Conservation (phyloP, 2,888 invertebrate species). For the Lasioglossum morio region DNA sequence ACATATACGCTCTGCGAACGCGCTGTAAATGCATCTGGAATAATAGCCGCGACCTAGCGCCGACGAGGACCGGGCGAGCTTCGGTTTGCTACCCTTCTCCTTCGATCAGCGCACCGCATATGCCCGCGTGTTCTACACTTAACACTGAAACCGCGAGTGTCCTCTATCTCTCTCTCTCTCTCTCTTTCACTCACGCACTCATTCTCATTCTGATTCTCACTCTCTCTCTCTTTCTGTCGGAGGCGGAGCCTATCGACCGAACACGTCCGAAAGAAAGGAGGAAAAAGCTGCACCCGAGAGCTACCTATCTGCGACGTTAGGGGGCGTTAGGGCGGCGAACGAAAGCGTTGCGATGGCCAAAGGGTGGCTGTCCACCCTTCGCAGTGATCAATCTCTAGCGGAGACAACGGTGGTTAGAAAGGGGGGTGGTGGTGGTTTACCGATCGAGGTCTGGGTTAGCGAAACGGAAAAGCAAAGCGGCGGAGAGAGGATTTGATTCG, state of each 20-base stretch:
- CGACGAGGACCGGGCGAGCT: conserved; percentile 53
- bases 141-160: neutral
- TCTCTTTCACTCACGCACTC: neutral
- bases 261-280: conserved; percentile 2
- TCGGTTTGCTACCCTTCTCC: conserved; percentile 6
- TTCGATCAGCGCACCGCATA: conserved; percentile 30
- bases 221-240: neutral
- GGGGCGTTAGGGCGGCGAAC: neutral
- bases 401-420: neutral
- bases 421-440: neutral
- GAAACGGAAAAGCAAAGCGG: conserved; percentile 2
- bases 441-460: neutral
- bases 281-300: neutral
- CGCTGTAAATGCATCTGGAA: conserved; percentile 77
- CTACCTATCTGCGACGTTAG: neutral
- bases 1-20: conserved; percentile 68
- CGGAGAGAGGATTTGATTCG: neutral
- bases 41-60: conserved; percentile 67
- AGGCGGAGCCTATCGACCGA: neutral
- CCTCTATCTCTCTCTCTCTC: neutral
- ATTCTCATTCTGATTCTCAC: neutral
- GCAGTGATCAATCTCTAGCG: neutral
- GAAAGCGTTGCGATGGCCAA: neutral
- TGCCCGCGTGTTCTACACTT: neutral
- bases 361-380: neutral